These are phyloP conservation scores for Anas platyrhynchos DNA, from an alignment of 2,113 vertebrate species.

Conservation along the genomic window DNA sequence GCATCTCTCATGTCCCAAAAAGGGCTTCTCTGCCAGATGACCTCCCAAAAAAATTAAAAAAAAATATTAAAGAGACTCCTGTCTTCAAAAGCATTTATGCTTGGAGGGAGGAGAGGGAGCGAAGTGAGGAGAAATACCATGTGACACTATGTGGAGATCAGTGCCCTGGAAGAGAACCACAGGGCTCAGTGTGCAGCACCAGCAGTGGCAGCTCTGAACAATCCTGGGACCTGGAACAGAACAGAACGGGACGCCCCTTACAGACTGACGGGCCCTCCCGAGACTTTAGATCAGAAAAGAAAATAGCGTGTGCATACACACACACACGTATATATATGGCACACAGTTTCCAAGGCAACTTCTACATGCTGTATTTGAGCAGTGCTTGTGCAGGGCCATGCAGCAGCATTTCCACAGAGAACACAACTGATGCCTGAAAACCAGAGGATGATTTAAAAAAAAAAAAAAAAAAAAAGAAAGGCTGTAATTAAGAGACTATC, in stretches of 20 bases:
- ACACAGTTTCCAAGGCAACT: constrained; percentile 68
- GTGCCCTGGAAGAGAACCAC: not conserved
- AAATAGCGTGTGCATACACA: not conserved
- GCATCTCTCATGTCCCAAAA: not conserved
- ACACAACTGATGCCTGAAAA: not conserved
- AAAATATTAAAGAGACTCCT: not conserved
- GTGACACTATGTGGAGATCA: not conserved
- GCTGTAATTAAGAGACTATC: constrained; percentile 12
- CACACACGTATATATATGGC: not conserved
- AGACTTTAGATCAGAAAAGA: constrained; percentile 3
- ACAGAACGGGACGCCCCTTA: not conserved
- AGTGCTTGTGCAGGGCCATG: not conserved
- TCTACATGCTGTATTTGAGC: not conserved
- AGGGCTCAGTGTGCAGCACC: not conserved
- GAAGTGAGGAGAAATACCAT: not conserved
- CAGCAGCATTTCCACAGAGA: not conserved
- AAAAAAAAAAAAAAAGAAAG: not conserved
- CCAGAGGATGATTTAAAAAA: not conserved
- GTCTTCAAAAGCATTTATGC: not conserved
- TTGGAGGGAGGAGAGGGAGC: not conserved
- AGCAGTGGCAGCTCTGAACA: not conserved
- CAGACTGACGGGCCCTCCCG: not conserved
- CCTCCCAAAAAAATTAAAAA: too few relatives aligned
- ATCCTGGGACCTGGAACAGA: not conserved
- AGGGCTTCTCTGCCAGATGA: not conserved